A percentile compares a stretch with the other conserved stretches of the same genome.
Evolutionary conservation across 2,797 vertebrate genomes (phyloP).

Genomic region (Neosilurus hyrtlii): DNA sequence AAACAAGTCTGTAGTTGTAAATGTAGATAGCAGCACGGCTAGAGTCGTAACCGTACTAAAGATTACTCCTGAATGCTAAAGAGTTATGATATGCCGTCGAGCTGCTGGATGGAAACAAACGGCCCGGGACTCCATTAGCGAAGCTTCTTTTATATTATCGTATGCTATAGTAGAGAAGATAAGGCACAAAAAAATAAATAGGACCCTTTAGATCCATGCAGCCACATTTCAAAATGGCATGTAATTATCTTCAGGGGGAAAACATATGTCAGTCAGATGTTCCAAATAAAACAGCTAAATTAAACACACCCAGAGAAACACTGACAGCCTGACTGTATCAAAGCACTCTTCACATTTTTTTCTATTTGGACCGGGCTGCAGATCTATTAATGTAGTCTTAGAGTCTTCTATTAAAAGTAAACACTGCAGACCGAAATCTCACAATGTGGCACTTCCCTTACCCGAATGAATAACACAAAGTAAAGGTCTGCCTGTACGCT

Average conservation of each 20-base stretch:
- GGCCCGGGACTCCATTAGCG: neutral
- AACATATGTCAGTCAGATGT: neutral
- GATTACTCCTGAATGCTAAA: neutral
- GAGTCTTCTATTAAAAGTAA: slow-evolving; percentile 6
- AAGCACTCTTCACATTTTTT: neutral
- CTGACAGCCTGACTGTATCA: slow-evolving; percentile 13
- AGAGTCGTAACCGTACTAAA: neutral
- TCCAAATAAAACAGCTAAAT: neutral
- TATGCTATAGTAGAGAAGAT: neutral
- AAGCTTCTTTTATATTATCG: neutral
- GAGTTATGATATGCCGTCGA: neutral
- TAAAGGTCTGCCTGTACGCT: neutral
- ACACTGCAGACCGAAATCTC: neutral
- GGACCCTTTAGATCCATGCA: neutral
- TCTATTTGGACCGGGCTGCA: neutral
- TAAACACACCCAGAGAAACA: neutral
- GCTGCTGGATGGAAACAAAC: slow-evolving; percentile 15
- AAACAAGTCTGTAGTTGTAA: neutral
- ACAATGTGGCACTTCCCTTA: neutral
- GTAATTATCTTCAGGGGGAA: slow-evolving; percentile 31
- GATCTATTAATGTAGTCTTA: neutral
- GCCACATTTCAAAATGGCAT: slow-evolving; percentile 30
- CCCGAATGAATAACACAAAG: neutral
- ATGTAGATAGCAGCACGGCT: neutral
- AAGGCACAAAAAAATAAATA: slow-evolving; percentile 1